These are phyloP conservation scores for Fistularia commersonii DNA, from an alignment of 2,797 vertebrate species.

Conservation along the genomic window DNA sequence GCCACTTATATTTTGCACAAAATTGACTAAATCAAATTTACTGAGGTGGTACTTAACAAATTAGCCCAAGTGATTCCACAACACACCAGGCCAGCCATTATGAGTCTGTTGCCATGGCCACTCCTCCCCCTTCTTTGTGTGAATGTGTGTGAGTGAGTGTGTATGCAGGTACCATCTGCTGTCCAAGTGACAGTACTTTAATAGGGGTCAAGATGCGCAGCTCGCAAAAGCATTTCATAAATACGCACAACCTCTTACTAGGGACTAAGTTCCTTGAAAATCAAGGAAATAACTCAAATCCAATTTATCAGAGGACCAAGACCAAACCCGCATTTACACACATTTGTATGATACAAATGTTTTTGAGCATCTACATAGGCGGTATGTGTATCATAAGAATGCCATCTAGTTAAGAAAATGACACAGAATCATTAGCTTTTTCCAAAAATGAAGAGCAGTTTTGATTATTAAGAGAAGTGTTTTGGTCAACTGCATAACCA, in stretches of 20 bases:
- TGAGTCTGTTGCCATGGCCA: constrained; percentile 75
- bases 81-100: constrained; percentile 72
- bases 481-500: too few species aligned
- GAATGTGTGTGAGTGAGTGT: constrained; percentile 19
- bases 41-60: constrained; percentile 81
- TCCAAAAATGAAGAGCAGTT: neutral
- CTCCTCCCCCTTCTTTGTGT: constrained; percentile 46
- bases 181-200: constrained; percentile 71
- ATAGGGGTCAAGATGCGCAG: constrained; percentile 75
- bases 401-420: constrained; percentile 58
- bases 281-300: constrained; percentile 61
- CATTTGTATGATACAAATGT: neutral
- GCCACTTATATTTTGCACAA: constrained; percentile 71
- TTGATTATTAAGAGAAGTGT: too few species aligned
- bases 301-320: constrained; percentile 31
- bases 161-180: constrained; percentile 70
- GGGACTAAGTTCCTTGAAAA: constrained; percentile 64
- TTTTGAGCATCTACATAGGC: constrained; percentile 14
- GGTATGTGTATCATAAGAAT: constrained; percentile 45
- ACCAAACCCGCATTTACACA: neutral
- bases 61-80: constrained; percentile 76
- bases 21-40: constrained; percentile 75
- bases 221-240: constrained; percentile 66
- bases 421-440: constrained; percentile 37
- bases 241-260: constrained; percentile 61